Base-by-base conservation (phyloP, 1,140 invertebrate genomes). In the Matsumurasca onukii region DNA sequence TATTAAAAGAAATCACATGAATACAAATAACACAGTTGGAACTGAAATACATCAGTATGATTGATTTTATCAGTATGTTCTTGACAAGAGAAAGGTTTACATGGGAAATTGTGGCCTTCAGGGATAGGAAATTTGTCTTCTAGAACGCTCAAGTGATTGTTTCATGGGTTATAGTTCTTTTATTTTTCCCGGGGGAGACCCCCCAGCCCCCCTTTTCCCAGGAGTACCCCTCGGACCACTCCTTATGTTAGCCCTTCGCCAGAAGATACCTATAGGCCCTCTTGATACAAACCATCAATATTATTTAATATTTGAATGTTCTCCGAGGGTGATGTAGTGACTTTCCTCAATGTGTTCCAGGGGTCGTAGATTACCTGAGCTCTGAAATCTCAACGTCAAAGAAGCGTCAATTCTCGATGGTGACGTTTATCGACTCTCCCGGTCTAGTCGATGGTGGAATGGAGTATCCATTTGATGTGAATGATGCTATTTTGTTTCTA, bases 391-490 rank as follows among this genome's bases (percentile, higher is more conserved):
- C 84, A 31, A 85, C 85, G 25, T 86, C 86, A 0, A 82, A 84
- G 70, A 80, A 85, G 71, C 86, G 84, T 75, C 85, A 84, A 69
- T 87, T 87, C 74, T 82, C 80, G 71, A 75, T 88, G 63, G 84
- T 88, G 5, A 86, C 85, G 15, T 88, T 88, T 76, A 82, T 88
- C 34, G 86, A 88, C 72, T 86, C 86, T 2, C 86, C 86, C 31
- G 86, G 86, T 9, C 75, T 88, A 12, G 86, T 87, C 1, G 86
- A 88, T 79, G 86, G 86, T 1, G 85, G 86, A 72, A 86, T 87
- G 85, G 84, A 86, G 69, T 88, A 88, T 78, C 86, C 85, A 5
- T 88, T 85, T 79, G 85, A 87, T 81, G 85, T 88, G 9, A 85
- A 87, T 73, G 78, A 85, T 70, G 76, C 85, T 20, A 83, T 88